Evolutionary conservation across 2,888 invertebrate species (phyloP).

Genomic region (Onthophagus sagittarius): DNA sequence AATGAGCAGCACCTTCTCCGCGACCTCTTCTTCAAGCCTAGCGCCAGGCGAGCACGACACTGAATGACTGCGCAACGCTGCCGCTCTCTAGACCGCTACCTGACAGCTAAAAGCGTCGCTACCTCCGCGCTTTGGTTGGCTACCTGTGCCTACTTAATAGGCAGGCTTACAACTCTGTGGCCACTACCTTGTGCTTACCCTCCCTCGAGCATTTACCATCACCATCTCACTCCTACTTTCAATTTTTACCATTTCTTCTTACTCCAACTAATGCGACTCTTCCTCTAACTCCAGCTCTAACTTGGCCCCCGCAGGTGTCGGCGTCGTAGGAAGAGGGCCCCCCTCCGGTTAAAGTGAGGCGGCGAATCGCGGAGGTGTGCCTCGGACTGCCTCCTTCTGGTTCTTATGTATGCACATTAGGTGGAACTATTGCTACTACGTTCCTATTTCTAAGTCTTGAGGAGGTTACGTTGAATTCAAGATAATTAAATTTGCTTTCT

Average conservation of each 20-base stretch:
- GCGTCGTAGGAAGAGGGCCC: background rate
- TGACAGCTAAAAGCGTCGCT: constrained; percentile 45
- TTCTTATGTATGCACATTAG: constrained; percentile 3
- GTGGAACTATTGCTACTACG: constrained; percentile 8
- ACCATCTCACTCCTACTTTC: constrained; percentile 14
- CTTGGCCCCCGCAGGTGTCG: background rate
- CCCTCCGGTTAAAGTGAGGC: background rate
- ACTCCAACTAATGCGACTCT: constrained; percentile 20
- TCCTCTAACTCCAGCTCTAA: background rate
- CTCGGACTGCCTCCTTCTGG: background rate
- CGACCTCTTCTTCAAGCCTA: constrained; percentile 41
- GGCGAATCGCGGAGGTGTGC: background rate
- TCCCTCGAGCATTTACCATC: constrained; percentile 21
- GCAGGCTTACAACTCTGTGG: constrained; percentile 42
- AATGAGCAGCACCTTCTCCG: constrained; percentile 7
- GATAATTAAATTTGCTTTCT: background rate
- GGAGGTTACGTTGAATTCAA: background rate
- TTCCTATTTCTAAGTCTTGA: background rate
- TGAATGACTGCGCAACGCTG: constrained; percentile 47
- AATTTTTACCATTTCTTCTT: background rate
- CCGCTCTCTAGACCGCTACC: constrained; percentile 36
- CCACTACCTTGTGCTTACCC: constrained; percentile 35
- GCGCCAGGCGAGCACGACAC: constrained; percentile 48
- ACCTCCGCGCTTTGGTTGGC: constrained; percentile 48
- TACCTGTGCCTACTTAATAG: constrained; percentile 46